Evolutionary conservation across 2,113 vertebrate species (phyloP).

Genomic region (Dipodomys spectabilis): DNA sequence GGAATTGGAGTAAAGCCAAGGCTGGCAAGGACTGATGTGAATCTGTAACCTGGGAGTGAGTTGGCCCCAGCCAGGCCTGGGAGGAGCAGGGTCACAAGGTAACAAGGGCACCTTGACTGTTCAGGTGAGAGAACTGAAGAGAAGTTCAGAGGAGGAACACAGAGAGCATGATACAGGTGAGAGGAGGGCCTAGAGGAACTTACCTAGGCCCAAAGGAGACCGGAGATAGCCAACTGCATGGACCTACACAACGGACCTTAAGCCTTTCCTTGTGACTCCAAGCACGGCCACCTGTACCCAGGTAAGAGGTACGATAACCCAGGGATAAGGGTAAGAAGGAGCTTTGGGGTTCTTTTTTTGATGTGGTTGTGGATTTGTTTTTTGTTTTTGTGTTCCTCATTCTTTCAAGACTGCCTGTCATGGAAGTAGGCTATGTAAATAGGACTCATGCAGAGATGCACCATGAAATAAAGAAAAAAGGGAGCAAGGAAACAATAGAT

Average conservation of each 20-base stretch:
- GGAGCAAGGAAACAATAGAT: neutral
- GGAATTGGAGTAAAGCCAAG: neutral
- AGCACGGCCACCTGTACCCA: neutral
- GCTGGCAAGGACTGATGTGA: neutral
- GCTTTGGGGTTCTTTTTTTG: too few species aligned
- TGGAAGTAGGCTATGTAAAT: neutral
- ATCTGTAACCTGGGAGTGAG: neutral
- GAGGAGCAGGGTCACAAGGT: neutral
- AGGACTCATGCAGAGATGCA: neutral
- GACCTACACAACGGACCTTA: fast-evolving
- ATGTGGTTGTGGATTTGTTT: too few species aligned
- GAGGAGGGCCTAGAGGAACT: neutral
- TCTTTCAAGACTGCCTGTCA: neutral
- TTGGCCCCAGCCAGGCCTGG: neutral
- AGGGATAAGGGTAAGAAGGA: neutral
- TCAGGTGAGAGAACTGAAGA: neutral
- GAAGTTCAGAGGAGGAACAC: neutral
- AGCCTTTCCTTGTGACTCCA: neutral
- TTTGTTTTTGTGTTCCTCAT: neutral
- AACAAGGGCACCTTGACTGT: neutral
- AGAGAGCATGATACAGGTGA: neutral
- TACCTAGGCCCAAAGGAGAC: too few species aligned
- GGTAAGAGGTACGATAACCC: neutral
- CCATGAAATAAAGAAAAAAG: slow-evolving; percentile 4
- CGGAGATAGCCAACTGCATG: neutral